Conservation (phyloP, 2,888 invertebrate species). For the Elaeidobius kamerunicus region DNA sequence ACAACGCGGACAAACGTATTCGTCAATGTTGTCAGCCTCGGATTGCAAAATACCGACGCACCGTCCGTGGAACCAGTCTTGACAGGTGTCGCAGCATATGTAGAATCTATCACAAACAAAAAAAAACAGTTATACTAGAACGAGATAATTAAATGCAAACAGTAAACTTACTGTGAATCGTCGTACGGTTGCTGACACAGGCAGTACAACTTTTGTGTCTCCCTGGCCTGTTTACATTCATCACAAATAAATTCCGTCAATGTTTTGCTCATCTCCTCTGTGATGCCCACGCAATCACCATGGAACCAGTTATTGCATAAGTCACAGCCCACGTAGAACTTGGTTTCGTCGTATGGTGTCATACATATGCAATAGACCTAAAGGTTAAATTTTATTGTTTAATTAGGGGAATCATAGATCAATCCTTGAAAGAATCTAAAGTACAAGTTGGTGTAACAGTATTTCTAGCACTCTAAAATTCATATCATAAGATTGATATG, state of each 20-base stretch:
- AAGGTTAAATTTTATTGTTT: too few species aligned
- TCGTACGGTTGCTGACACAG: conserved; percentile 95
- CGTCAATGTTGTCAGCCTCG: conserved; percentile 92
- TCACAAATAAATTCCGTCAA: conserved; percentile 88
- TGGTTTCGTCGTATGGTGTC: conserved; percentile 92
- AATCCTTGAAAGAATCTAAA: too few species aligned
- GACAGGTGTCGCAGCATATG: conserved; percentile 97
- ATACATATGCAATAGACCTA: conserved; percentile 86
- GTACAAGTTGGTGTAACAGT: too few species aligned
- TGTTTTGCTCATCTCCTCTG: conserved; percentile 85
- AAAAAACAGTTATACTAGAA: conserved; percentile 5
- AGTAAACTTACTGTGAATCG: conserved; percentile 81
- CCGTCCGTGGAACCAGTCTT: conserved; percentile 98
- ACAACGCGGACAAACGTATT: conserved; percentile 95
- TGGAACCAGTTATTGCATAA: conserved; percentile 99
- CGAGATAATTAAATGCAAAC: not conserved
- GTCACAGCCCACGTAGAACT: conserved; percentile 98
- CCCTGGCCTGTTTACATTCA: conserved; percentile 81
- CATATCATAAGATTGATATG: too few species aligned
- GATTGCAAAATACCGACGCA: conserved; percentile 94
- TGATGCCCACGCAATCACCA: conserved; percentile 92
- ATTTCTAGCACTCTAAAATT: too few species aligned
- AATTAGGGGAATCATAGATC: too few species aligned
- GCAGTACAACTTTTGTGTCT: conserved; percentile 92
- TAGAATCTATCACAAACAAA: conserved; percentile 71